Base-by-base conservation (phyloP, 2,888 invertebrate genomes). In the Latrodectus hesperus region DNA sequence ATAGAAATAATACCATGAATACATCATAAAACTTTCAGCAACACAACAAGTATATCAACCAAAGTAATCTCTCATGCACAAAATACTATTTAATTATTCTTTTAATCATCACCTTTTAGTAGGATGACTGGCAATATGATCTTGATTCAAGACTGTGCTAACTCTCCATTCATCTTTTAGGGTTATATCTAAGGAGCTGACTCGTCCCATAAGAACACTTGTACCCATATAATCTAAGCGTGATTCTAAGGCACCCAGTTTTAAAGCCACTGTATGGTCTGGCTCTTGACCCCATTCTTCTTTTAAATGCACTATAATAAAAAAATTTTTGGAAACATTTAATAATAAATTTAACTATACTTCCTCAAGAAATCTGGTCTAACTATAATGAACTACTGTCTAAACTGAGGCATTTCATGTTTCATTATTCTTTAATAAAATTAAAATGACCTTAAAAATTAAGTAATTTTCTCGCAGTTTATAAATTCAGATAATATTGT, bases 151-250 rank as follows among this genome's bases (percentile, higher is more conserved):
- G 22, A 73, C 49, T 14, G 84, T 68, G 91, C 94, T 94, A 72
- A 96, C 94, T 91, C 95, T 95, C 98, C 98, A 98, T 92, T 97
- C 96, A 92, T 98, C 98, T 88, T 95, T 94, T 89, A 98, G 94
- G 83, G 95, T 95, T 0, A 96, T 96, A 78, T 95, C 95, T 90
- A 98, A 94, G 16, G 95, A 94, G 90, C 96, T 97, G 73, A 98
- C 96, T 76, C 98, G 94, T 12, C 96, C 96, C 95, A 99, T 96
- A 88, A 99, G 93, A 84, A 97, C 97, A 65, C 97, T 95, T n/a
- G 98, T 96, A 89, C 98, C 98, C 99, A 99, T 99, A 94, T 99
- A 99, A 93, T 99, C 99, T 86, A 99, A 93, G 26, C 98, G 94
- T 90, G 97, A 94, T 93, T 99, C 98, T 76, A 98, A 93, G 16